Conservation (phyloP, 2,888 invertebrate genomes). For the Trilocha varians region DNA sequence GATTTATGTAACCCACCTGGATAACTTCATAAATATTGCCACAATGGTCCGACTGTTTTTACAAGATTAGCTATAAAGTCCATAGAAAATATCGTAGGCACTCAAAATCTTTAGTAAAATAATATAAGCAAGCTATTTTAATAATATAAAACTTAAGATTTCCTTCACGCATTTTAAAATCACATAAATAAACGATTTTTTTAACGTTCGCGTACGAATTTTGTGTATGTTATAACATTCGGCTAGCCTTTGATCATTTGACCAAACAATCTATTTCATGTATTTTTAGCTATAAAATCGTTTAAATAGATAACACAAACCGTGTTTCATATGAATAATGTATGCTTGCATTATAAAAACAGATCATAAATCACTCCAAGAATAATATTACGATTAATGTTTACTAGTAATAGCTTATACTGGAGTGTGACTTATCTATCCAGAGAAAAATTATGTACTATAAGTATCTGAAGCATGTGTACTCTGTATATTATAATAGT, state of each 20-base stretch:
- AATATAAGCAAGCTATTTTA: neutral
- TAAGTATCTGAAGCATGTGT: too few species aligned
- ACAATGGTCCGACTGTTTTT: too few species aligned
- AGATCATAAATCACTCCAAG: neutral
- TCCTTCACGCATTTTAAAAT: neutral
- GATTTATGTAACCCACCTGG: too few species aligned
- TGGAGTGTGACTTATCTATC: too few species aligned
- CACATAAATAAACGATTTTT: neutral
- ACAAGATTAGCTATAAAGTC: too few species aligned
- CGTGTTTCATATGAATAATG: neutral
- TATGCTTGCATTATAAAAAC: neutral
- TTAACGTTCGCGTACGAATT: neutral
- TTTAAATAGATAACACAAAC: neutral
- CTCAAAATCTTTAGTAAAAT: neutral
- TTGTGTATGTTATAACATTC: slow-evolving; percentile 16
- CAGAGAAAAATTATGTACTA: too few species aligned
- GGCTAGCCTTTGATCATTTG: slow-evolving; percentile 22
- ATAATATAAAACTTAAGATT: neutral
- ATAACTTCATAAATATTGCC: too few species aligned
- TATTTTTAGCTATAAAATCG: slow-evolving; percentile 11
- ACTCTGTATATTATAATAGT: too few species aligned
- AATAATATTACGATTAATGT: neutral
- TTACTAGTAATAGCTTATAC: too few species aligned
- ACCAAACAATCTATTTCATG: slow-evolving; percentile 20
- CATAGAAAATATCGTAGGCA: too few species aligned